Evolutionary conservation across 2,888 invertebrate genomes (phyloP).

Genomic region (Drosophila helvetica): DNA sequence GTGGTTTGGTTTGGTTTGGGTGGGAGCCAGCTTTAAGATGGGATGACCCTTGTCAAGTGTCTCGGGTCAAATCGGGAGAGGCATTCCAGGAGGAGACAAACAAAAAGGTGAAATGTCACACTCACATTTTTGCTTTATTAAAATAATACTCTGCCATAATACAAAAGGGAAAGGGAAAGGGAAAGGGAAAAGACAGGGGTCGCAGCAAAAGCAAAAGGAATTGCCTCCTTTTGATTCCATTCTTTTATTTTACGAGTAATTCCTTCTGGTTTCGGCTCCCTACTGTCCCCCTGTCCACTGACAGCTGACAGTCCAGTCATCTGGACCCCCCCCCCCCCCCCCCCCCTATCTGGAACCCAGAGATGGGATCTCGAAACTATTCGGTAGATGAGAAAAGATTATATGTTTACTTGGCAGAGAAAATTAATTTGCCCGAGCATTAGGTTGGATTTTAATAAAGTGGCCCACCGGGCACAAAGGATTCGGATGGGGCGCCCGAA

Average conservation of each 20-base stretch:
- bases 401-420: constrained; percentile 66
- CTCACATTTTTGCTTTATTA: constrained; percentile 71
- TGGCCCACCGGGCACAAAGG: constrained; percentile 47
- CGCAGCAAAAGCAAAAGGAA: not conserved
- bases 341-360: too few species aligned
- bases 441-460: constrained; percentile 78
- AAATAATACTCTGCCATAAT: constrained; percentile 55
- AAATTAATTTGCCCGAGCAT: constrained; percentile 72
- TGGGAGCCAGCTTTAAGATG: constrained; percentile 30
- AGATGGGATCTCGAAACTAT: constrained; percentile 22
- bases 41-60: constrained; percentile 66
- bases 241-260: constrained; percentile 10
- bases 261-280: not conserved
- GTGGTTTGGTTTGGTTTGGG: not conserved
- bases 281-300: constrained; percentile 33
- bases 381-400: constrained; percentile 44
- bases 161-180: constrained; percentile 12
- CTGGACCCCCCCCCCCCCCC: too few species aligned
- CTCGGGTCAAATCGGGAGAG: constrained; percentile 42
- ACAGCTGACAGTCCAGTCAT: constrained; percentile 62
- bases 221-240: constrained; percentile 15
- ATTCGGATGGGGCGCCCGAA: constrained; percentile 7
- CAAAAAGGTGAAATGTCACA: constrained; percentile 73
- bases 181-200: not conserved
- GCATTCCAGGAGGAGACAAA: constrained; percentile 28